phyloP scores from a whole-genome alignment of 2,888 invertebrate genomes.

The Monoplex corrugatus region DNA sequence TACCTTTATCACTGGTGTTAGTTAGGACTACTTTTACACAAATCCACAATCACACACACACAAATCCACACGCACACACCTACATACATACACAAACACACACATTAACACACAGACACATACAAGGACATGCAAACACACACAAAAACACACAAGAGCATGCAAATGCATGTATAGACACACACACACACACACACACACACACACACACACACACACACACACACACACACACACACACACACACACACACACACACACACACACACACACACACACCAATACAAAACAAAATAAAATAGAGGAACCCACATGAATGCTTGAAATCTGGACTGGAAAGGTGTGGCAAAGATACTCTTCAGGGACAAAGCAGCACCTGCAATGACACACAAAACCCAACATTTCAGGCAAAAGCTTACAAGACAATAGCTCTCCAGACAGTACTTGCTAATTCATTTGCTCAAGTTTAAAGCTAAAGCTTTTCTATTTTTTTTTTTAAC shows the following conservation, averaged over 20 bases:
- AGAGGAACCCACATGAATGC: constrained; percentile 76
- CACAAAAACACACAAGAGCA: neutral
- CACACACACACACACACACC: neutral
- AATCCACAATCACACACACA: neutral
- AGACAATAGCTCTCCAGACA: too few species aligned
- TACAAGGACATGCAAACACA: neutral
- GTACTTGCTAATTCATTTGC: too few species aligned
- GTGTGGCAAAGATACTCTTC: constrained; percentile 90
- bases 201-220: too few species aligned
- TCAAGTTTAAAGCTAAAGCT: too few species aligned
- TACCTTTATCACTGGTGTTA: too few species aligned
- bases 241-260: too few species aligned
- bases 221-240: too few species aligned
- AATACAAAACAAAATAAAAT: neutral
- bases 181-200: too few species aligned
- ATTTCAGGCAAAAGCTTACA: too few species aligned
- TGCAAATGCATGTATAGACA: too few species aligned
- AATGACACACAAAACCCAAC: neutral
- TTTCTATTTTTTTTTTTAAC: too few species aligned
- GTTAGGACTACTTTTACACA: too few species aligned
- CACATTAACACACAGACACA: neutral
- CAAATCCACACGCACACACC: neutral
- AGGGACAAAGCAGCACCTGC: constrained; percentile 91
- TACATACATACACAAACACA: neutral
- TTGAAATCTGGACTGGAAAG: constrained; percentile 86